A percentile compares a stretch with the other conserved stretches of the same genome.
Evolutionary conservation across 2,797 vertebrate species (phyloP).

Genomic region (Novumbra hubbsi): DNA sequence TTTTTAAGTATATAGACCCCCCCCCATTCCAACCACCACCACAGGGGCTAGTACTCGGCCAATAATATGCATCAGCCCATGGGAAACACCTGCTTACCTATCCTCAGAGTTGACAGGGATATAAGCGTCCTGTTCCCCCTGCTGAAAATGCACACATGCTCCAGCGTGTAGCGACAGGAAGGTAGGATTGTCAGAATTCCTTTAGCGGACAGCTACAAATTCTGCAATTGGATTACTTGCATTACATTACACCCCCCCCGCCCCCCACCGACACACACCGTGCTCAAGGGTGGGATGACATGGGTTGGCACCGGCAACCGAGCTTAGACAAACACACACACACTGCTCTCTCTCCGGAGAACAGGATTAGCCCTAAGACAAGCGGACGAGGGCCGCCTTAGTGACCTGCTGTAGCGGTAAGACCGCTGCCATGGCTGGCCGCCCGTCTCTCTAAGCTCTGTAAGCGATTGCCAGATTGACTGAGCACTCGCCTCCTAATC

Average conservation of each 20-base stretch:
- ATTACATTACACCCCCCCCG: constrained; percentile 2
- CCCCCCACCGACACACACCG: constrained; percentile 36
- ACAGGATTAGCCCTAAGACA: neutral
- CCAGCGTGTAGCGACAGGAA: neutral
- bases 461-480: constrained; percentile 50
- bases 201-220: neutral
- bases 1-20: neutral
- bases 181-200: neutral
- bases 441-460: constrained; percentile 51
- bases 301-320: too few species aligned
- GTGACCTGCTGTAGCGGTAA: neutral
- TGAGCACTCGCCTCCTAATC: constrained; percentile 55
- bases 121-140: too few species aligned
- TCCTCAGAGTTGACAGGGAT: too few species aligned
- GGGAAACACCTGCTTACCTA: neutral
- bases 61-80: neutral
- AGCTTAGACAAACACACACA: neutral
- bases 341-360: neutral
- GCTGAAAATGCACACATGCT: neutral
- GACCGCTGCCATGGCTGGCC: constrained; percentile 37
- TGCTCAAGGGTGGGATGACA: too few species aligned
- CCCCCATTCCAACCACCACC: constrained; percentile 27
- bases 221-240: neutral
- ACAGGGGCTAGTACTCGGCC: neutral
- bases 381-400: neutral